Base-by-base conservation (phyloP, 1,140 invertebrate species). In the Drosophila busckii region DNA sequence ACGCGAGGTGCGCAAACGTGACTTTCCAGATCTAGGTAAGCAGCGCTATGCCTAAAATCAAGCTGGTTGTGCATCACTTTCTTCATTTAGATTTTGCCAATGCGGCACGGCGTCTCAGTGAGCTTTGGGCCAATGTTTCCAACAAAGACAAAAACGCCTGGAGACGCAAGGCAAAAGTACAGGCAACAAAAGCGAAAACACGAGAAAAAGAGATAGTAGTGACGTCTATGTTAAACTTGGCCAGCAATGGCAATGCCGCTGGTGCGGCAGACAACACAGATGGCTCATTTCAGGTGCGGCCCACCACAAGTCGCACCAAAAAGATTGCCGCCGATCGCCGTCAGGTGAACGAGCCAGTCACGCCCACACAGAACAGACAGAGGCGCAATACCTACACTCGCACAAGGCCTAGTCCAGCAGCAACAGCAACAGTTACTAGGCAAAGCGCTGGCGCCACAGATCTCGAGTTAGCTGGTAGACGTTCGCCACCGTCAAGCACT, bases 61-160 rank as follows among this genome's bases (percentile, higher is more conserved):
- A 10, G 1, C 1, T 13, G 17, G 7, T 1, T 25, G 25, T 15
- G 4, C n/a, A 31, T 1, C 5, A 4, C 3, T 23, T 8, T 10
- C 50, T 5, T 29, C 4, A n/a, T 31, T 0, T 5, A 86, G 94
- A 96, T 89, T 95, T 95, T 88, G 91, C 93, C 5, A 90, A 91
- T 45, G 93, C 94, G 44, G 94, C 94, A 23, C 94, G 94, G 85
- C 89, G 92, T 9, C 89, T 97, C 7, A 93, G 94, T 53, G 94
- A 96, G 87, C 89, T 96, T 69, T 97, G 95, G 95, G 91, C 93
- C 31, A 93, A 93, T 78, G 93, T 94, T 37, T 87, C 87, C 0
- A 87, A 86, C 16, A 85, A 82, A 26, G 87, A 88, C 15, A 88
- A 88, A 45, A 85, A 69, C 44, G 69, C 61, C 70, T 93, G 71